These are phyloP conservation scores for Catocala sponsa DNA, from an alignment of 2,888 invertebrate species.

Conservation along the genomic window DNA sequence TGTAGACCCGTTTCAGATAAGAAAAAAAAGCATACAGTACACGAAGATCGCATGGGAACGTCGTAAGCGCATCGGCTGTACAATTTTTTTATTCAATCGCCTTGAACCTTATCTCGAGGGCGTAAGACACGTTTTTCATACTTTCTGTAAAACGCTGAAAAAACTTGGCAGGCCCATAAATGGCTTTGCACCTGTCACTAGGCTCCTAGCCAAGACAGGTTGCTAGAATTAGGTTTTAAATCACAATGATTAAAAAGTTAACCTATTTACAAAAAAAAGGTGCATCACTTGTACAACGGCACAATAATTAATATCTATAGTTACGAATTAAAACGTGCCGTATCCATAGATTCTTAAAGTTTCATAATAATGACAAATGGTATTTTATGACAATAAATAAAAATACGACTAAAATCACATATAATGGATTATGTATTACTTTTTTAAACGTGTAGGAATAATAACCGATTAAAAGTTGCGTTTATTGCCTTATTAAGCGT, in stretches of 20 bases:
- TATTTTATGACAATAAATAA: slow-evolving; percentile 15
- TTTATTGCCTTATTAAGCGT: slow-evolving; percentile 9
- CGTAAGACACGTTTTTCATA: slow-evolving; percentile 63
- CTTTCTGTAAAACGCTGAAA: slow-evolving; percentile 49
- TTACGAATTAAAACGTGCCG: slow-evolving; percentile 9
- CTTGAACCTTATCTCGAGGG: slow-evolving; percentile 62
- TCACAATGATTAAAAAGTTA: slow-evolving; percentile 38
- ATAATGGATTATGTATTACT: not conserved
- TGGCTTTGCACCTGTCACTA: slow-evolving; percentile 79
- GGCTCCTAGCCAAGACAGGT: slow-evolving; percentile 63
- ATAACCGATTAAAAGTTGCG: slow-evolving; percentile 1
- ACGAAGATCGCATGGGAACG: slow-evolving; percentile 83
- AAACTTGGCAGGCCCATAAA: slow-evolving; percentile 75
- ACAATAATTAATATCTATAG: not conserved
- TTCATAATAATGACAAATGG: slow-evolving; percentile 9
- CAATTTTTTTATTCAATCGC: slow-evolving; percentile 60
- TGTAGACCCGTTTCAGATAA: slow-evolving; percentile 82
- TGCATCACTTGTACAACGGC: slow-evolving; percentile 1
- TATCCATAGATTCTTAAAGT: not conserved
- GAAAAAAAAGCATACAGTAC: slow-evolving; percentile 73
- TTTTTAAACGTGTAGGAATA: not conserved
- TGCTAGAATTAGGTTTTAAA: slow-evolving; percentile 63
- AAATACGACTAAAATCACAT: not conserved
- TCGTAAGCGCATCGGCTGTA: slow-evolving; percentile 67
- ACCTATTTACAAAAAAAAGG: slow-evolving; percentile 23